These are phyloP conservation scores for Hirtodrosophila duncani DNA, from an alignment of 2,888 invertebrate species.

Conservation along the genomic window DNA sequence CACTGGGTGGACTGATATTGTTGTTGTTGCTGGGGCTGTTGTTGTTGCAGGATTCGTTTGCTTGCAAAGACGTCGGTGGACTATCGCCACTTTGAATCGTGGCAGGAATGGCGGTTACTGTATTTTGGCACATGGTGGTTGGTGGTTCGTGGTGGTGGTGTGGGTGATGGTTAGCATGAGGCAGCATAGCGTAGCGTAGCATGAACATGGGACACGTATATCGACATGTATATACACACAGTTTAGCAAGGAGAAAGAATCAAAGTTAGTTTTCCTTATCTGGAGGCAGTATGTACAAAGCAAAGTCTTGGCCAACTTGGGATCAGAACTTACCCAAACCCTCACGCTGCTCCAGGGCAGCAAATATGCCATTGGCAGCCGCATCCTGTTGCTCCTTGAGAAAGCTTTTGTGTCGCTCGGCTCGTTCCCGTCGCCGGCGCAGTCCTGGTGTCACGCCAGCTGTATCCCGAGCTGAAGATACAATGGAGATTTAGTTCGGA, in stretches of 20 bases:
- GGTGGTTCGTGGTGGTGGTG: slow-evolving; percentile 20
- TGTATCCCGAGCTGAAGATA: slow-evolving; percentile 50
- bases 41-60: slow-evolving; percentile 37
- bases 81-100: slow-evolving; percentile 76
- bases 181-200: too few species aligned
- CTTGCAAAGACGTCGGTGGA: slow-evolving; percentile 74
- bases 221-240: slow-evolving; percentile 35
- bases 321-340: slow-evolving; percentile 69
- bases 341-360: slow-evolving; percentile 70
- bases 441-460: slow-evolving; percentile 90
- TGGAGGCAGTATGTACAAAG: slow-evolving; percentile 31
- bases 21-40: slow-evolving; percentile 40
- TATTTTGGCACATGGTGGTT: slow-evolving; percentile 22
- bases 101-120: slow-evolving; percentile 78
- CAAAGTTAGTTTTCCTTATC: slow-evolving; percentile 47
- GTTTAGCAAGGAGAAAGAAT: slow-evolving; percentile 58
- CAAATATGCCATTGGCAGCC: slow-evolving; percentile 72
- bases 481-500: too few species aligned
- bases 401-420: slow-evolving; percentile 90
- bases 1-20: slow-evolving; percentile 39
- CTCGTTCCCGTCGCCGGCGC: slow-evolving; percentile 88
- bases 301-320: background rate
- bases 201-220: slow-evolving; percentile 58
- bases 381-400: slow-evolving; percentile 90
- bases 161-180: slow-evolving; percentile 26